Percentiles rank a stretch among this genome's conserved stretches.
phyloP scores from a whole-genome alignment of 2,888 invertebrate genomes.

The Drosophila siamana region DNA sequence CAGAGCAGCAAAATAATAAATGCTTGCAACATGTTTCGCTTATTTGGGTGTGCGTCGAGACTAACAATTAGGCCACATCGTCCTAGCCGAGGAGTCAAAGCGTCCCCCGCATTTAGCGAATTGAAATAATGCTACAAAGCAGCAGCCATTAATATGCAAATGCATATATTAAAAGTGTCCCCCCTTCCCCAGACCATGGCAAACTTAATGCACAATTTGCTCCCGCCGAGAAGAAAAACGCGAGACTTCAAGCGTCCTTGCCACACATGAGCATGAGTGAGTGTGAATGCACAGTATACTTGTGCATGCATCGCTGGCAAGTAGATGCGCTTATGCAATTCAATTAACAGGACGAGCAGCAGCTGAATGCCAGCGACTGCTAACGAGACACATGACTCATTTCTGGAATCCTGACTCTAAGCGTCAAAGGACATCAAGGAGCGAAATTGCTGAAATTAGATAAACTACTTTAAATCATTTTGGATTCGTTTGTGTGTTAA shows the following conservation, averaged over 20 bases:
- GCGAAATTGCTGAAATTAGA: background rate
- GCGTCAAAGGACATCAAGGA: background rate
- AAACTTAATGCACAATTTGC: constrained; percentile 39
- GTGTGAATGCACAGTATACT: background rate
- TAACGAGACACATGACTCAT: constrained; percentile 19
- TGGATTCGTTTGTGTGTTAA: background rate
- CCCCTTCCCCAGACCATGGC: constrained; percentile 4
- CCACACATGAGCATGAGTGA: constrained; percentile 7
- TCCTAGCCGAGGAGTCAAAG: background rate
- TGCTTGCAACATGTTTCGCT: constrained; percentile 26
- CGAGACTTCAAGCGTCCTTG: constrained; percentile 24
- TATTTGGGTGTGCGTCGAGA: constrained; percentile 13
- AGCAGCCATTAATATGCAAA: constrained; percentile 54
- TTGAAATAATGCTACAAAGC: constrained; percentile 36
- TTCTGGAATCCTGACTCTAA: background rate
- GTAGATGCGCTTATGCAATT: constrained; percentile 13
- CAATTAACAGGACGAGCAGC: constrained; percentile 15
- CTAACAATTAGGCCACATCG: constrained; percentile 36
- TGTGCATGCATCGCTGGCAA: background rate
- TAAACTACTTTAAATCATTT: background rate
- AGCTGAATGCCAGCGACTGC: constrained; percentile 7
- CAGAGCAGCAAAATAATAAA: constrained; percentile 44
- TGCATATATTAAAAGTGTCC: constrained; percentile 36
- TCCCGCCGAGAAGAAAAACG: constrained; percentile 23
- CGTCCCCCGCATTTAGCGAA: constrained; percentile 26